Evolutionary conservation across 1,140 invertebrate genomes (phyloP), one percentile per base, ranked within the genome.

Genomic region (Aporrectodea caliginosa): DNA sequence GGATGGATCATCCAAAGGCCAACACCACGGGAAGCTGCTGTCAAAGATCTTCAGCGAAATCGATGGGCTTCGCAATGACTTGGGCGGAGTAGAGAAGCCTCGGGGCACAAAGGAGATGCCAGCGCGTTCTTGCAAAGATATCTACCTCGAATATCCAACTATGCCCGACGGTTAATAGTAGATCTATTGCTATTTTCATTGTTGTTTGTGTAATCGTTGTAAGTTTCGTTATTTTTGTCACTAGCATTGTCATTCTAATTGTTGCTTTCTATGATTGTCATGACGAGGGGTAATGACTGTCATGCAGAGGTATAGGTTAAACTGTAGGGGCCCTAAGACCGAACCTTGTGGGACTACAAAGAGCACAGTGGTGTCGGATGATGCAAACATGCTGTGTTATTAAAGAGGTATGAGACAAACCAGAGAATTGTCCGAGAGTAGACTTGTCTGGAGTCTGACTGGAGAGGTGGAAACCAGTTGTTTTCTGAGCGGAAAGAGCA

Each of bases 91-190:
- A 22, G 90, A 90, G 77, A 93, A 92, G 84, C 94, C 94, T 1
- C 88, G 92, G 2, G 94, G 94, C n/a, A 92, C 92, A 0, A 89
- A 90, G 82, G 88, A 90, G 75, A 93, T 93, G 87, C 94, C 94
- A 6, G 93, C 91, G 0, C 89, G 93, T 31, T 92, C 93, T 0
- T 96, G 94, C 85, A 91, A 90, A 80, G 94, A 96, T 88, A 87
- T 96, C 14, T 91, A 91, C 82, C 92, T 91, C 78, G 92, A 92
- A 16, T 92, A 95, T 88, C 91, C 92, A 0, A 90, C 93, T 78
- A 92, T 92, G 71, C 91, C 91, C 84, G 92, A 95, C 86, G 94
- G 94, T 94, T 89, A 86, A 83, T 80, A n/a, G 1, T 70, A 16
- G 22, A 16, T 75, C 12, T 30, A 30, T 22, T 30, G 16, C 30